Percentiles rank a stretch among this genome's conserved stretches.
Conservation (phyloP, 2,888 invertebrate genomes). For the Drosophila stalkeri region DNA sequence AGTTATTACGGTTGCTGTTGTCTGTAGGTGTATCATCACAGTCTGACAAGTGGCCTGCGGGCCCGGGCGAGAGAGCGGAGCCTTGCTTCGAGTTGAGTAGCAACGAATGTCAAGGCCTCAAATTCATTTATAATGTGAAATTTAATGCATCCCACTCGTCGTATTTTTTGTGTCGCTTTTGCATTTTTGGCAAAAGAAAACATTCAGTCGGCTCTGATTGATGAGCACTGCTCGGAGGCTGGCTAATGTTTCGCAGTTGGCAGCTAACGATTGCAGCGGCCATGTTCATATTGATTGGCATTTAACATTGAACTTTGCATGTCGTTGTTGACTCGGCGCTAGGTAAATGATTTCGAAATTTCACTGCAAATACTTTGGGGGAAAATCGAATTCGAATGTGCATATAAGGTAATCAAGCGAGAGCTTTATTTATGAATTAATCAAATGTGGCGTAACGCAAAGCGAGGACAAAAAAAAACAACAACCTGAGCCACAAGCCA, state of each 20-base stretch:
- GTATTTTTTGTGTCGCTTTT: neutral
- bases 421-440: slow-evolving; percentile 40
- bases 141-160: slow-evolving; percentile 42
- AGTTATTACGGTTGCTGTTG: slow-evolving; percentile 3
- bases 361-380: slow-evolving; percentile 64
- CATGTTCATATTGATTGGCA: slow-evolving; percentile 68
- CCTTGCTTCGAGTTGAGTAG: neutral
- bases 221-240: slow-evolving; percentile 46
- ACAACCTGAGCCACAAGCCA: neutral
- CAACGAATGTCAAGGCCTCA: slow-evolving; percentile 46
- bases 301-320: slow-evolving; percentile 76
- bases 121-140: slow-evolving; percentile 56
- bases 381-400: slow-evolving; percentile 41
- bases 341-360: slow-evolving; percentile 42
- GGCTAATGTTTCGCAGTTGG: slow-evolving; percentile 32
- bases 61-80: neutral
- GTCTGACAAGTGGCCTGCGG: slow-evolving; percentile 34
- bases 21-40: slow-evolving; percentile 36
- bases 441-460: slow-evolving; percentile 32
- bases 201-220: slow-evolving; percentile 58
- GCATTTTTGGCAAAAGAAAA: slow-evolving; percentile 22
- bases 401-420: slow-evolving; percentile 46
- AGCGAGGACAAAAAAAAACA: slow-evolving; percentile 10
- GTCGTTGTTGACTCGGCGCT: slow-evolving; percentile 12
- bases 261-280: slow-evolving; percentile 12